Evolutionary conservation across 2,888 invertebrate species (phyloP), one percentile per base, ranked within the genome.

Genomic region (Pediacus dermestoides): DNA sequence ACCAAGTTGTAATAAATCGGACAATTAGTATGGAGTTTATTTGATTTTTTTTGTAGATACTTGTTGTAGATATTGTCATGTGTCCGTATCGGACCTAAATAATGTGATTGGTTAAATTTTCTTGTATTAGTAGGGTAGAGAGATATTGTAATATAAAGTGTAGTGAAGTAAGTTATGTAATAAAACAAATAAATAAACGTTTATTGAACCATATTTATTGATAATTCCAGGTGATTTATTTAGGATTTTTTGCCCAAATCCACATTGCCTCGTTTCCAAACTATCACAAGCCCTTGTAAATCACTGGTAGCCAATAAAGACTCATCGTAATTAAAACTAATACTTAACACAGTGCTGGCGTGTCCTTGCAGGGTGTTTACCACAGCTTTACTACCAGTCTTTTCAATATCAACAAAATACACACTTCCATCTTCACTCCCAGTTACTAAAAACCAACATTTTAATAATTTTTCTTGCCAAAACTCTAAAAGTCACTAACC

Each of bases 251-350:
- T 14, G 10, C 10, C 28, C n/a, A n/a, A n/a, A n/a, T n/a, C n/a
- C 21, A 7, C 21, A 7, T 31, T 9, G 25, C 25, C 25, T 7
- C 80, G 69, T 37, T 80, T 75, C 87, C 87, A 87, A 39, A 87
- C 76, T 59, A 87, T 86, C 48, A 87, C 81, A 42, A 85, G 76
- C 1, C 86, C 90, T 50, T 85, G 79, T 34, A 82, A 74, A 74
- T 91, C 91, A 63, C 87, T 86, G 16, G 88, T 86, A 22, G 90
- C 90, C 44, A 91, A 72, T 50, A 89, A 73, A 60, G 86, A 85
- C 73, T 91, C 90, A 67, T 90, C 88, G 70, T 88, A 88, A 70
- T 89, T 90, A 69, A 91, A 90, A 53, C 84, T 82, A 15, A 90
- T 83, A 34, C 88, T 86, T 11, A 89, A 70, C 34, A 89, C 87